phyloP scores from a whole-genome alignment of 2,888 invertebrate species.

The Drosophila affinis region DNA sequence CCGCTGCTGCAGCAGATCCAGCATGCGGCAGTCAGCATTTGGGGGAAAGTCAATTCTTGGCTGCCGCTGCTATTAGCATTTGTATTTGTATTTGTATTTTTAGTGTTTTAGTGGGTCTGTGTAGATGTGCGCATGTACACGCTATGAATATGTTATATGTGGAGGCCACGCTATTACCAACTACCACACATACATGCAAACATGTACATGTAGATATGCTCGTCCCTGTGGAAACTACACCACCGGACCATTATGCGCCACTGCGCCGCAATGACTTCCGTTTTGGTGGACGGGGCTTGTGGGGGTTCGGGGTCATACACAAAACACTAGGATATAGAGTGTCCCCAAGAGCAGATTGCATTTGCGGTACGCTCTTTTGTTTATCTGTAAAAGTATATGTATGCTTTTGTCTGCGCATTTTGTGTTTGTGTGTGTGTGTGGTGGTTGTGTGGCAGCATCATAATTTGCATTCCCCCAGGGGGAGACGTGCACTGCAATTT shows the following conservation, averaged over 20 bases:
- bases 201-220: slow-evolving; percentile 42
- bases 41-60: slow-evolving; percentile 52
- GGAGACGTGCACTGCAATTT: slow-evolving; percentile 40
- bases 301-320: background rate
- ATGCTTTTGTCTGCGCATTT: slow-evolving; percentile 9
- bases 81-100: slow-evolving; percentile 9
- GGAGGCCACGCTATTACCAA: slow-evolving; percentile 53
- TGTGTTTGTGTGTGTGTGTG: slow-evolving; percentile 23
- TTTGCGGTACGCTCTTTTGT: slow-evolving; percentile 57
- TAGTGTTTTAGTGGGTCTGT: slow-evolving; percentile 13
- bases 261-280: slow-evolving; percentile 73
- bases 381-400: slow-evolving; percentile 25
- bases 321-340: slow-evolving; percentile 41
- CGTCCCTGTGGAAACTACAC: slow-evolving; percentile 32
- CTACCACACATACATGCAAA: slow-evolving; percentile 37
- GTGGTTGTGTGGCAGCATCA: background rate
- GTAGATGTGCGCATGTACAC: slow-evolving; percentile 56
- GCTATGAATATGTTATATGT: slow-evolving; percentile 73
- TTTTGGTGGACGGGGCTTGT: slow-evolving; percentile 22
- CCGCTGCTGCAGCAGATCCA: slow-evolving; percentile 52
- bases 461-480: slow-evolving; percentile 1
- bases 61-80: slow-evolving; percentile 20
- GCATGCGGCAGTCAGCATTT: no score
- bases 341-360: slow-evolving; percentile 62
- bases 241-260: slow-evolving; percentile 52